Evolutionary conservation across 2,888 invertebrate species (phyloP).

Genomic region (Andrena dorsata): DNA sequence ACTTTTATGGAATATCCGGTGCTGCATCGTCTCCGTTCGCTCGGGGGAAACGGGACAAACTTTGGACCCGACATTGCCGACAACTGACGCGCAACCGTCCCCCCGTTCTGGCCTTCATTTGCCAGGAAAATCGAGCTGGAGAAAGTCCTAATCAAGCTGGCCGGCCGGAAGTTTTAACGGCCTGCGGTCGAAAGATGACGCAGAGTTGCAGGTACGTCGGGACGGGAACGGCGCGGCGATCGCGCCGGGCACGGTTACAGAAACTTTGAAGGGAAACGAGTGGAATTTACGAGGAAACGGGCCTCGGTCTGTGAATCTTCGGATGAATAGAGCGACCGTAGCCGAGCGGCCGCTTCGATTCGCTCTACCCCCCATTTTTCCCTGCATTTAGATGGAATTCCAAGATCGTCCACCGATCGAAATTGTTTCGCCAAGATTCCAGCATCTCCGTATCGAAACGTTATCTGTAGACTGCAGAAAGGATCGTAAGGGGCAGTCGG

Average conservation of each 20-base stretch:
- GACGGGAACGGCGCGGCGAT: conserved; percentile 29
- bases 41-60: conserved; percentile 3
- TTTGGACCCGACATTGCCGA: conserved; percentile 36
- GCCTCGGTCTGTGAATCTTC: conserved; percentile 23
- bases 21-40: conserved; percentile 9
- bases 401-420: neutral
- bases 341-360: neutral
- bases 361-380: neutral
- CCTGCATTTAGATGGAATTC: neutral
- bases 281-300: conserved; percentile 14
- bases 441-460: conserved; percentile 7
- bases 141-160: conserved; percentile 59
- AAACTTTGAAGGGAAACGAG: conserved; percentile 33
- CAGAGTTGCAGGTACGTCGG: conserved; percentile 51
- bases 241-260: conserved; percentile 33
- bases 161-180: conserved; percentile 57
- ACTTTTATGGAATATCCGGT: conserved; percentile 17
- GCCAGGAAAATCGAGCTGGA: conserved; percentile 24
- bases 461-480: conserved; percentile 8
- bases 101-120: neutral
- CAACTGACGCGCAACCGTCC: conserved; percentile 34
- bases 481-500: conserved; percentile 26
- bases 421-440: conserved; percentile 1
- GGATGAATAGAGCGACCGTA: conserved; percentile 12
- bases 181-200: conserved; percentile 54